phyloP scores from a whole-genome alignment of 1,140 invertebrate species.

The Diabrotica virgifera region DNA sequence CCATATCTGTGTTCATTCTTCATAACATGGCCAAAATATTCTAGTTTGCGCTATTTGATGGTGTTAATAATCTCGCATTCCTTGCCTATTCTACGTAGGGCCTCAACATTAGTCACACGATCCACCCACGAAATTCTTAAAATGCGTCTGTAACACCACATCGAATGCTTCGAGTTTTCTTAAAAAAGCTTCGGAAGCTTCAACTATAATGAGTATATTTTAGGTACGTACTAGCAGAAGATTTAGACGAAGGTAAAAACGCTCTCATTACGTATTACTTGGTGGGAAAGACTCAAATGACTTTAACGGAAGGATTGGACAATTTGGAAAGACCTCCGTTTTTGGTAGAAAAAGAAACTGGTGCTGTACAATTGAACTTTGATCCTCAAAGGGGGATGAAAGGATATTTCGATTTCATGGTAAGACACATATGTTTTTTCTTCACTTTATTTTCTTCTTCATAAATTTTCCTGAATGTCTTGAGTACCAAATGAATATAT shows the following conservation, averaged over 20 bases:
- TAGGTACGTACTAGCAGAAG: conserved; percentile 70
- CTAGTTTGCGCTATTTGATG: too few species aligned
- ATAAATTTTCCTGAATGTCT: background rate
- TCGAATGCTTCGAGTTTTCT: too few species aligned
- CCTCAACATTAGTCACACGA: too few species aligned
- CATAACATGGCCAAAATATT: too few species aligned
- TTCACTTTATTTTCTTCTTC: conserved; percentile 5
- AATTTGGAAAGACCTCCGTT: conserved; percentile 78
- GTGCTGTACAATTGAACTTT: conserved; percentile 84
- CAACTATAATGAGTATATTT: too few species aligned
- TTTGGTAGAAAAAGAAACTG: conserved; percentile 74
- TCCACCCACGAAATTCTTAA: too few species aligned
- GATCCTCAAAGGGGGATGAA: conserved; percentile 96
- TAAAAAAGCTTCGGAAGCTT: too few species aligned
- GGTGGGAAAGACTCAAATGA: conserved; percentile 73
- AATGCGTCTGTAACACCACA: too few species aligned
- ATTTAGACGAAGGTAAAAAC: conserved; percentile 75
- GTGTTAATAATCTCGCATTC: too few species aligned
- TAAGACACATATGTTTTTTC: conserved; percentile 40
- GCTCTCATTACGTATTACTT: conserved; percentile 76
- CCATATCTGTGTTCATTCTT: too few species aligned
- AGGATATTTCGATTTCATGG: conserved; percentile 92
- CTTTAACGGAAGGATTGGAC: conserved; percentile 81
- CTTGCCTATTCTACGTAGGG: too few species aligned
- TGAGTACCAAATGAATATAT: background rate